Base-by-base conservation (phyloP, 2,797 vertebrate genomes). In the Parauchenoglanis ngamensis region DNA sequence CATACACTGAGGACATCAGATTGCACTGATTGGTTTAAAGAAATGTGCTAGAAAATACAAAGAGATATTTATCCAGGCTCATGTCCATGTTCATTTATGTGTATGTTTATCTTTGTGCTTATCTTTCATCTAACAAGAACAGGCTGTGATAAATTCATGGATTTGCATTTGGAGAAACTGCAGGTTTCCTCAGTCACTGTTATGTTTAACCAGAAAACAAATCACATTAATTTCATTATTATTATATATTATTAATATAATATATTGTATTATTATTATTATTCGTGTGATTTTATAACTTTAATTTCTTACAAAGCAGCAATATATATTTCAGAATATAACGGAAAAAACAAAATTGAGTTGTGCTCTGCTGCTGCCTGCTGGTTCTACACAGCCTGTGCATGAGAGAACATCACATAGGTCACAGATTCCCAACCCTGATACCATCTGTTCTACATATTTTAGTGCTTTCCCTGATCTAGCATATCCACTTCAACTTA, bases 111-210 rank as follows among this genome's bases (percentile, higher is more conserved):
- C 25, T 84, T 54, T 70, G 28, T 72, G 84, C 67, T 46, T 63
- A 54, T 83, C 21, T 72, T 89, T 93, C 90, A 98, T 98, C 98
- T 99, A 92, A 97, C 92, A 70, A 97, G 94, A 89, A 98, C 96
- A 0, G 96, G 95, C 85, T 98, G 98, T 93, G n/a, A 98, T 92
- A 72, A 96, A 95, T 4, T 96, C 93, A 86, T 96, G 96, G 21
- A 98, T 95, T 35, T 93, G 81, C 91, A 99, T 70, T 1, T 97
- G 89, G 1, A 97, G 95, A 13, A 88, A 94, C 91, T 98, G 91
- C 93, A 95, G 88, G 88, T 95, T 93, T 92, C 95, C 95, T 99
- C 98, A 1, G 98, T 98, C 94, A 0, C 11, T 77, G 31, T 4
- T 40, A 40, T 40, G 40, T 40, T 40, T 40, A 40, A 40, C 40